A percentile compares a stretch with the other conserved stretches of the same genome.
Conservation (phyloP, 2,888 invertebrate species). For the Brenthis hecate region DNA sequence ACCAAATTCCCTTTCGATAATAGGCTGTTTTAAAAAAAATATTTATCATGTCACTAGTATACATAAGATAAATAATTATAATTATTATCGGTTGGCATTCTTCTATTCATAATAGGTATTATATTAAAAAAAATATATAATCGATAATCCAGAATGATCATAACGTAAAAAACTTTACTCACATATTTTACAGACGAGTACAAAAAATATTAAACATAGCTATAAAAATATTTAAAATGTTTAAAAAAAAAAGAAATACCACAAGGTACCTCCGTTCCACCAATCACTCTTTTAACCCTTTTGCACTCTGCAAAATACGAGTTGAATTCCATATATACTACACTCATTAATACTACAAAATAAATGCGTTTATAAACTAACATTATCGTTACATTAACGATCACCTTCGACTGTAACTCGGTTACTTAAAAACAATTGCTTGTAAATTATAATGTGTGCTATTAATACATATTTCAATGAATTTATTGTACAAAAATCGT, state of each 20-base stretch:
- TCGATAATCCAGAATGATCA: too few species aligned
- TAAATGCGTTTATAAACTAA: constrained; percentile 17
- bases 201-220: constrained; percentile 2
- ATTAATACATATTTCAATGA: constrained; percentile 29
- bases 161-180: too few species aligned
- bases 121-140: too few species aligned
- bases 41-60: too few species aligned
- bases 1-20: too few species aligned
- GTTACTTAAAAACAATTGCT: constrained; percentile 27
- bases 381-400: constrained; percentile 32
- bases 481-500: constrained; percentile 52
- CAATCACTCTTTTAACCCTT: constrained; percentile 68
- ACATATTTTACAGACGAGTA: background rate
- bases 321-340: constrained; percentile 15
- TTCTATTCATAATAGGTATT: too few species aligned
- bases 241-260: constrained; percentile 52
- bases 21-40: too few species aligned
- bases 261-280: constrained; percentile 59
- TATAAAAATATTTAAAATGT: background rate
- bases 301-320: constrained; percentile 46
- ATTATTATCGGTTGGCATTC: too few species aligned
- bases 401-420: constrained; percentile 26
- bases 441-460: constrained; percentile 24
- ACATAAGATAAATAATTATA: too few species aligned
- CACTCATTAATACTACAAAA: constrained; percentile 15